A percentile compares a stretch with the other conserved stretches of the same genome.
Evolutionary conservation across 2,797 vertebrate genomes (phyloP).

Genomic region (Myotis vivesi): DNA sequence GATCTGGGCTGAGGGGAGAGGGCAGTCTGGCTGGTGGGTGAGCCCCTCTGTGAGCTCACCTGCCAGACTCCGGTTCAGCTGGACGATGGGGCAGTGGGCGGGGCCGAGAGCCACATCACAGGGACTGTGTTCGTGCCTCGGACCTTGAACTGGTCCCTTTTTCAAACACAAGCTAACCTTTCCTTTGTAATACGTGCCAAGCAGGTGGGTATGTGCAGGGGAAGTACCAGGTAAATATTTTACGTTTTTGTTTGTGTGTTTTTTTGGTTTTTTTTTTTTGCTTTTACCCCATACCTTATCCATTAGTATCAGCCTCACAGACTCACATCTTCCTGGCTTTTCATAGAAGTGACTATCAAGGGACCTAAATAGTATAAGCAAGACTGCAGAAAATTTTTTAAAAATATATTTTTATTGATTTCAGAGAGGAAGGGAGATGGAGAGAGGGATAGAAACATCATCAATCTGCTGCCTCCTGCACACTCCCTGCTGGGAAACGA

Average conservation of each 20-base stretch:
- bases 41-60: rapidly evolving
- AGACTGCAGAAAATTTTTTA: not conserved
- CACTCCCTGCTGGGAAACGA: too few species aligned
- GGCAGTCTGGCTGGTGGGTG: rapidly evolving
- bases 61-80: not conserved
- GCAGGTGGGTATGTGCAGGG: not conserved
- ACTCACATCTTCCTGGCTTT: not conserved
- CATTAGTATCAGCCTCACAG: not conserved
- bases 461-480: too few species aligned
- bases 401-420: too few species aligned
- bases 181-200: rapidly evolving
- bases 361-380: not conserved
- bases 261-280: not conserved
- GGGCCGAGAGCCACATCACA: rapidly evolving
- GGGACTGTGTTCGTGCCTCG: not conserved
- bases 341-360: not conserved
- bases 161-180: not conserved
- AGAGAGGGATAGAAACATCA: not conserved
- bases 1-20: too few species aligned
- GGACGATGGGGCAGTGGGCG: not conserved
- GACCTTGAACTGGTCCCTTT: not conserved
- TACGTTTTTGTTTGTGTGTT: not conserved
- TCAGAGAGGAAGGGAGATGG: too few species aligned
- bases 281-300: rapidly evolving
- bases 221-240: not conserved